Percentiles rank a stretch among this genome's conserved stretches.
Evolutionary conservation across 2,797 vertebrate species (phyloP).

Genomic region (Labroides dimidiatus): DNA sequence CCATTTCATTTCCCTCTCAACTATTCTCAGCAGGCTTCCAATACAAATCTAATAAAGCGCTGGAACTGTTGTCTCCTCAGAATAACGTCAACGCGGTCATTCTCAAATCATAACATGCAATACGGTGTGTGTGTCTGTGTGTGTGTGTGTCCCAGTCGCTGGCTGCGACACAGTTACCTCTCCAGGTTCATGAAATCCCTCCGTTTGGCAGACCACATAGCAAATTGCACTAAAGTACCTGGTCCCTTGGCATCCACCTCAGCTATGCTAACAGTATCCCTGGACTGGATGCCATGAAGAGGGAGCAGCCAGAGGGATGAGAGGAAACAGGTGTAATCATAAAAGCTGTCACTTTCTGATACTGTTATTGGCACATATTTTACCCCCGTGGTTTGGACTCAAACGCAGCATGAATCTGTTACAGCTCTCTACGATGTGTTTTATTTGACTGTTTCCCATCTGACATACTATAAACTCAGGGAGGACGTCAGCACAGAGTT

Average conservation of each 20-base stretch:
- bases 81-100: constrained; percentile 42
- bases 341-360: constrained; percentile 12
- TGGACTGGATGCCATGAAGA: constrained; percentile 12
- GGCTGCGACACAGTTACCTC: constrained; percentile 28
- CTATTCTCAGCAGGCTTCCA: constrained; percentile 64
- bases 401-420: background rate
- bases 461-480: background rate
- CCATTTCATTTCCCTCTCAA: constrained; percentile 63
- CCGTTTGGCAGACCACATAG: constrained; percentile 37
- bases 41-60: constrained; percentile 70
- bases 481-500: background rate
- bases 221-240: constrained; percentile 31
- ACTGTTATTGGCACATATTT: constrained; percentile 4
- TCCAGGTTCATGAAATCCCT: constrained; percentile 46
- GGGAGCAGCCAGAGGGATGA: constrained; percentile 21
- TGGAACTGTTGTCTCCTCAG: constrained; percentile 30
- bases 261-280: constrained; percentile 17
- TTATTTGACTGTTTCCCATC: background rate
- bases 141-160: constrained; percentile 34
- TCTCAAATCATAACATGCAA: constrained; percentile 45
- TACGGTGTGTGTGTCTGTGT: constrained; percentile 40
- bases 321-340: constrained; percentile 14
- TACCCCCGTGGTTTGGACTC: constrained; percentile 4
- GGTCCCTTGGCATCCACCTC: constrained; percentile 12
- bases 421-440: background rate